Conservation (phyloP, 2,888 invertebrate species). For the Drosophila colorata region DNA sequence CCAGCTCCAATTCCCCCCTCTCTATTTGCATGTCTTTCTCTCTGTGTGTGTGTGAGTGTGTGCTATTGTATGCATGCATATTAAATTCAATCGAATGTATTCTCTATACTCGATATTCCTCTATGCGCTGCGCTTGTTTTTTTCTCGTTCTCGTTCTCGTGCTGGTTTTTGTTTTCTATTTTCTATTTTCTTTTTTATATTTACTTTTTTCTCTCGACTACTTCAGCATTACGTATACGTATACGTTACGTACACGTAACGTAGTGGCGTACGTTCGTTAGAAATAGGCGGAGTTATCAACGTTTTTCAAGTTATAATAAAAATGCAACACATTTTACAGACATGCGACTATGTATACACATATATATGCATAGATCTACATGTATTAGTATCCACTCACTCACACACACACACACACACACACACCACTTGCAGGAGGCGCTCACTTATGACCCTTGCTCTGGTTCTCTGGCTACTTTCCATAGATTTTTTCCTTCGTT, state of each 20-base stretch:
- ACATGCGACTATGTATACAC: conserved; percentile 60
- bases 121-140: conserved; percentile 29
- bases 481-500: conserved; percentile 83
- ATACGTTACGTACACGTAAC: conserved; percentile 56
- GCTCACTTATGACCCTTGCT: conserved; percentile 57
- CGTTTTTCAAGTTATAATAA: conserved; percentile 84
- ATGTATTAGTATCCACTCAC: conserved; percentile 18
- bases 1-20: conserved; percentile 17
- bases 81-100: conserved; percentile 84
- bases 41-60: conserved; percentile 40
- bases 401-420: conserved; percentile 35
- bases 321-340: conserved; percentile 83
- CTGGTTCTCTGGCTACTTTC: conserved; percentile 73
- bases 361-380: conserved; percentile 28
- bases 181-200: conserved; percentile 11
- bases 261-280: conserved; percentile 70
- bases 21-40: conserved; percentile 31
- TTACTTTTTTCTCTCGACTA: conserved; percentile 28
- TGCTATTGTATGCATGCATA: conserved; percentile 82
- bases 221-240: conserved; percentile 67
- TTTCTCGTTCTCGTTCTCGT: conserved; percentile 13
- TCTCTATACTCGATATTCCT: conserved; percentile 72
- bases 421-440: conserved; percentile 29
- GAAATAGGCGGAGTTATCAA: conserved; percentile 85
- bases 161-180: conserved; percentile 5